Conservation (phyloP, 2,888 invertebrate species). For the Pharmacophagus antenor region DNA sequence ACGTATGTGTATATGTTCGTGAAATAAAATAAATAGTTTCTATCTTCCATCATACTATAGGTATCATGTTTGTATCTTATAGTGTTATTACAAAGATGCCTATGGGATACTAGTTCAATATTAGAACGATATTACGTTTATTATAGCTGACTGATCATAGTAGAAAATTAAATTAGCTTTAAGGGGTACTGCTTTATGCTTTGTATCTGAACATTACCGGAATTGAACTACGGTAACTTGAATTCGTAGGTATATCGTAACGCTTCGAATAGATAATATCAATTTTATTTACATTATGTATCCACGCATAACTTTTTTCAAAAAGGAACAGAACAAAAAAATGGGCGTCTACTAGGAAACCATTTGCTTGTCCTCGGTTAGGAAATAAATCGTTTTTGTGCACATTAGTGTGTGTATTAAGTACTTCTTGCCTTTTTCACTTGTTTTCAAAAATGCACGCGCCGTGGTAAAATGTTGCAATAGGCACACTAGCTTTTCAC, state of each 20-base stretch:
- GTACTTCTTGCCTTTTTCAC: not conserved
- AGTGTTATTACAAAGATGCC: constrained; percentile 43
- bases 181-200: constrained; percentile 44
- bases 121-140: constrained; percentile 65
- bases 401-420: not conserved
- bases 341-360: too few species aligned
- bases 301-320: too few species aligned
- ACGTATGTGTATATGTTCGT: too few species aligned
- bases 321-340: too few species aligned
- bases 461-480: constrained; percentile 3
- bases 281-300: too few species aligned
- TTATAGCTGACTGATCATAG: constrained; percentile 65
- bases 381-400: not conserved
- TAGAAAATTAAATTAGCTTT: constrained; percentile 72
- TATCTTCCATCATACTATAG: not conserved
- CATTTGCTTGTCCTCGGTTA: not conserved
- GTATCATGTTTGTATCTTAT: constrained; percentile 20
- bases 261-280: constrained; percentile 48
- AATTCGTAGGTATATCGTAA: constrained; percentile 46
- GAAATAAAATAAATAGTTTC: not conserved
- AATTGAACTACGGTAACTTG: constrained; percentile 43
- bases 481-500: not conserved
- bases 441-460: constrained; percentile 2
- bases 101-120: constrained; percentile 42
- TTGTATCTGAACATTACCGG: constrained; percentile 44